A percentile compares a stretch with the other conserved stretches of the same genome.
phyloP scores from a whole-genome alignment of 2,797 vertebrate genomes.

The Pelochelys cantorii region DNA sequence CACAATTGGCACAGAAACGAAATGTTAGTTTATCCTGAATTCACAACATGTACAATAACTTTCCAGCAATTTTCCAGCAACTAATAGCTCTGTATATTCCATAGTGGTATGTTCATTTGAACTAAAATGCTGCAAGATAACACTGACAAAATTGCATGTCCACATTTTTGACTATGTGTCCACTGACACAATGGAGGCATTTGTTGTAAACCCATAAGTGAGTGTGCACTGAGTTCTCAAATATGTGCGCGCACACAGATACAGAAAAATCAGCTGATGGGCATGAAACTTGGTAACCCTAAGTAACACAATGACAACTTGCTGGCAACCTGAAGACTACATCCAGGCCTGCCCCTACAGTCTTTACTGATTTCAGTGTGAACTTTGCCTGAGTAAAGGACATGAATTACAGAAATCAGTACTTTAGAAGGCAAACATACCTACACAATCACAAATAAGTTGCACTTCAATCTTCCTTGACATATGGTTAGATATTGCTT shows the following conservation, averaged over 20 bases:
- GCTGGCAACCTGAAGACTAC: neutral
- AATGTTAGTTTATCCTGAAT: neutral
- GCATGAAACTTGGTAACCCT: neutral
- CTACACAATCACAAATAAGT: neutral
- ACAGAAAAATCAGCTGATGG: neutral
- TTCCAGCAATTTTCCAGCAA: neutral
- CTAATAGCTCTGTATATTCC: neutral
- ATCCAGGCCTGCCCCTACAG: neutral
- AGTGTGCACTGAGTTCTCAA: neutral
- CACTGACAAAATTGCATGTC: neutral
- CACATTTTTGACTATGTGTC: neutral
- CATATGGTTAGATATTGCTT: neutral
- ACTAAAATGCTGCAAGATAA: neutral
- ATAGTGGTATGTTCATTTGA: neutral
- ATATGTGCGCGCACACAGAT: accelerated
- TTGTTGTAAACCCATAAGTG: neutral
- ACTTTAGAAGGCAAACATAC: neutral
- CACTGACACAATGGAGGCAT: neutral
- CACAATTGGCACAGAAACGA: neutral
- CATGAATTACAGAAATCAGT: neutral
- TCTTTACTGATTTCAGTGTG: neutral
- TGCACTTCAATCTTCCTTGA: neutral
- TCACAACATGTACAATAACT: neutral
- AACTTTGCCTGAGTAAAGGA: neutral
- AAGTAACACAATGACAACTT: neutral